These are phyloP conservation scores for Acutogordius australiensis DNA, from an alignment of 2,888 invertebrate genomes.

Conservation along the genomic window DNA sequence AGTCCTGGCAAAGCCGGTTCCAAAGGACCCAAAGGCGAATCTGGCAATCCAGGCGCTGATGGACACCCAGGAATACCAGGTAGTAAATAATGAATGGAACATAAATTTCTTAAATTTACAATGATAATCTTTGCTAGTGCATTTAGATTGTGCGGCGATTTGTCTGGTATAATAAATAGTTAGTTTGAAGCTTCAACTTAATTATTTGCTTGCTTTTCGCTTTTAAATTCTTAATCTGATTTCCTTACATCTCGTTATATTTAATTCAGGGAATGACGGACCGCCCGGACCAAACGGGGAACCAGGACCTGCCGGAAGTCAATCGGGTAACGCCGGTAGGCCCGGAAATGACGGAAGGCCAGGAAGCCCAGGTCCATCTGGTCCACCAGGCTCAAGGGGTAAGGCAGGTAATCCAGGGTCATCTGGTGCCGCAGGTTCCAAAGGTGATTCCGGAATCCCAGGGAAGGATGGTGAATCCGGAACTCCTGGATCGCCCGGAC, in stretches of 20 bases:
- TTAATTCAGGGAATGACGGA: no score
- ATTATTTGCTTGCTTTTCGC: no score
- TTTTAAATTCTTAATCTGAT: no score
- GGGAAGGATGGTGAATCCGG: slow-evolving; percentile 7
- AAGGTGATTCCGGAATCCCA: slow-evolving; percentile 5
- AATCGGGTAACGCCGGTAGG: neutral
- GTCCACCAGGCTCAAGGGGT: slow-evolving; percentile 6
- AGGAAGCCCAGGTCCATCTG: neutral
- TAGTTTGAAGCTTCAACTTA: no score
- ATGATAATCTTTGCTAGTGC: no score
- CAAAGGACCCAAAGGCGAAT: slow-evolving; percentile 8
- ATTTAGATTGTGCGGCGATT: no score
- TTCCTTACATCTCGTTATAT: no score
- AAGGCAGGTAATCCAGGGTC: neutral
- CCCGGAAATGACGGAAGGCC: slow-evolving; percentile 6
- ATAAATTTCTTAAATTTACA: no score
- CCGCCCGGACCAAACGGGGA: slow-evolving; percentile 8
- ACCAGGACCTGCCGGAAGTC: slow-evolving; percentile 6
- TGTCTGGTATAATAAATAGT: no score
- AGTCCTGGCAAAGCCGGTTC: neutral
- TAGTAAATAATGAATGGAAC: no score
- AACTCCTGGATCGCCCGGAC: slow-evolving; percentile 2
- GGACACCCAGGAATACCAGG: slow-evolving; percentile 8
- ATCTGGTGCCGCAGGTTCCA: neutral
- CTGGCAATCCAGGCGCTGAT: neutral